Evolutionary conservation across 2,113 vertebrate genomes (phyloP).

Genomic region (Protomyctophum bolini): DNA sequence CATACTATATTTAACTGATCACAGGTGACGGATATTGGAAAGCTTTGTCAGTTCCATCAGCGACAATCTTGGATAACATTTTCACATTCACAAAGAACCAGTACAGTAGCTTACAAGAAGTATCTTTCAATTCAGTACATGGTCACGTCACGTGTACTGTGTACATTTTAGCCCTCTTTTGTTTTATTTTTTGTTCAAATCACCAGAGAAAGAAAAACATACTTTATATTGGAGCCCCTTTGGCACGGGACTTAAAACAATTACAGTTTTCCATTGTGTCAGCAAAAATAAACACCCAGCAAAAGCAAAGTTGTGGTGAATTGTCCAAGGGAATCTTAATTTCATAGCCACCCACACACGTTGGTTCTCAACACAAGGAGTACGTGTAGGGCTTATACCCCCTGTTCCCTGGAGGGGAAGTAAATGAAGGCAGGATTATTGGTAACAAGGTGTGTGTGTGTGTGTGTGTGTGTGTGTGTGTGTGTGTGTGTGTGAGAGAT

Average conservation of each 20-base stretch:
- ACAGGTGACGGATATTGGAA: too few species aligned
- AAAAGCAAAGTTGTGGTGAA: background rate
- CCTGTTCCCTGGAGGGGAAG: constrained; percentile 15
- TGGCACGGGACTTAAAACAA: constrained; percentile 25
- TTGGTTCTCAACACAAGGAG: background rate
- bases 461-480: background rate
- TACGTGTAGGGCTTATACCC: background rate
- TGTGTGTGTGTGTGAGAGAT: background rate
- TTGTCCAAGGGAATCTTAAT: constrained; percentile 35
- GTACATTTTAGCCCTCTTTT: background rate
- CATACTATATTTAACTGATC: too few species aligned
- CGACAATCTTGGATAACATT: too few species aligned
- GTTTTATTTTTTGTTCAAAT: background rate
- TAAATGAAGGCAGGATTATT: constrained; percentile 25
- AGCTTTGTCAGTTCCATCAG: too few species aligned
- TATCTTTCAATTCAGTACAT: background rate
- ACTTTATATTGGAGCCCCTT: too few species aligned
- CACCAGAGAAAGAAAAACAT: background rate
- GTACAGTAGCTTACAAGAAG: background rate
- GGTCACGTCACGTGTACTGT: background rate
- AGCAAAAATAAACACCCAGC: constrained; percentile 23
- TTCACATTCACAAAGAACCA: too few species aligned
- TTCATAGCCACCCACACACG: constrained; percentile 45
- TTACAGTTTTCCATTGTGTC: constrained; percentile 42
- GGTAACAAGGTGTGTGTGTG: constrained; percentile 3